A percentile compares a stretch with the other conserved stretches of the same genome.
phyloP scores from a whole-genome alignment of 2,888 invertebrate genomes.

The Eucera pruinosa region DNA sequence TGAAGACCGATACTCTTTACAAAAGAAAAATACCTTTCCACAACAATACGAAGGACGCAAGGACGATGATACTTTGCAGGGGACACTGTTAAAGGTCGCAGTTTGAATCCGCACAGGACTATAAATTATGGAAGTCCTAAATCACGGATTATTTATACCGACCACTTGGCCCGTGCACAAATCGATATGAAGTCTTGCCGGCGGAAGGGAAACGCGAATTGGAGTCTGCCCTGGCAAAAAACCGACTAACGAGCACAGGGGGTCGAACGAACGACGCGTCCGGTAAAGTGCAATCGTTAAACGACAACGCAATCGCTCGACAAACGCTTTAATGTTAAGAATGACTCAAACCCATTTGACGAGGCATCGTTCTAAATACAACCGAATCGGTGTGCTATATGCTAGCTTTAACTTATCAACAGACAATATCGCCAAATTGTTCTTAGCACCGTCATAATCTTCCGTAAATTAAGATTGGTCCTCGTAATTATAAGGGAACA shows the following conservation, averaged over 20 bases:
- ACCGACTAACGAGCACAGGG: no score
- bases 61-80: no score
- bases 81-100: constrained; percentile 10
- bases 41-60: no score
- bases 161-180: constrained; percentile 26
- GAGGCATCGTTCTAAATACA: constrained; percentile 29
- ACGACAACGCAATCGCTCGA: constrained; percentile 17
- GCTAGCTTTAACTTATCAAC: constrained; percentile 32
- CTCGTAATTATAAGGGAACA: constrained; percentile 9
- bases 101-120: constrained; percentile 3
- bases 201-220: constrained; percentile 5
- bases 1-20: no score
- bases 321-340: constrained; percentile 55
- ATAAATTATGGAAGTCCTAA: constrained; percentile 32
- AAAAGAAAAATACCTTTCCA: no score
- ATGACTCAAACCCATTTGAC: constrained; percentile 45
- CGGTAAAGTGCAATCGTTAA: constrained; percentile 3
- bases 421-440: constrained; percentile 40
- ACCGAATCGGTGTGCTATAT: constrained; percentile 8
- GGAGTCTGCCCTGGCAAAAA: background rate
- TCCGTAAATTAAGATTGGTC: constrained; percentile 34
- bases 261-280: background rate
- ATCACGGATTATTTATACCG: constrained; percentile 38
- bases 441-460: background rate
- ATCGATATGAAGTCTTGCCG: constrained; percentile 35